Evolutionary conservation across 2,797 vertebrate genomes (phyloP), one percentile per base, ranked within the genome.

Genomic region (Amniataba percoides): DNA sequence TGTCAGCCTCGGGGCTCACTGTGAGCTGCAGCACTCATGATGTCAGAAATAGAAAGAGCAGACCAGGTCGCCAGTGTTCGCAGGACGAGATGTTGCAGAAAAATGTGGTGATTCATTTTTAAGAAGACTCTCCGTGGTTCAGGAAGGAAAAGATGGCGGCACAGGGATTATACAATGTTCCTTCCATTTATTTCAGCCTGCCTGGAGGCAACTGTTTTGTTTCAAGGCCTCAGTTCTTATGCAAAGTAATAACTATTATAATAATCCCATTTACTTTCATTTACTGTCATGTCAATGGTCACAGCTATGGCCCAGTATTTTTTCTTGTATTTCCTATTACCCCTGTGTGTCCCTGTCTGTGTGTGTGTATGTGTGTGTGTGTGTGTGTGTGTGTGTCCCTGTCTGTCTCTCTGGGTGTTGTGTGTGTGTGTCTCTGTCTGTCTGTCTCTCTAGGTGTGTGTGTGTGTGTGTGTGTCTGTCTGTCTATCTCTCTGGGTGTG

Each of bases 21-120:
- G 78, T 39, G 65, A 78, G 62, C 72, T 0, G 49, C 49, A 13
- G 62, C 0, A 23, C 55, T 77, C 81, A 61, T 67, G 75, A 80
- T 77, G 62, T 62, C 71, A 77, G 51, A 71, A 87, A 88, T 66
- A 77, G 80, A 86, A 83, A 21, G 62, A 72, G 43, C 51, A 68
- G 11, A 49, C 46, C 7, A 1, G 71, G 60, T 11, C 73, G 42
- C 68, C 58, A 2, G 51, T n/a, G 60, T 51, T 62, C 1, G 31
- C 49, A 48, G 51, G 52, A 67, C 14, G 59, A 74, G 51, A 75
- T 55, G 23, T n/a, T 73, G 34, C 36, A 78, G 31, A 43, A 58
- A 62, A 57, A 60, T 69, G 52, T 36, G 48, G 61, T 81, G 66
- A 87, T 49, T 85, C 61, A 83, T 63, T 65, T 58, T 52, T 45